These are phyloP conservation scores for Thysanoteuthis rhombus DNA, from an alignment of 2,888 invertebrate species.

Conservation along the genomic window DNA sequence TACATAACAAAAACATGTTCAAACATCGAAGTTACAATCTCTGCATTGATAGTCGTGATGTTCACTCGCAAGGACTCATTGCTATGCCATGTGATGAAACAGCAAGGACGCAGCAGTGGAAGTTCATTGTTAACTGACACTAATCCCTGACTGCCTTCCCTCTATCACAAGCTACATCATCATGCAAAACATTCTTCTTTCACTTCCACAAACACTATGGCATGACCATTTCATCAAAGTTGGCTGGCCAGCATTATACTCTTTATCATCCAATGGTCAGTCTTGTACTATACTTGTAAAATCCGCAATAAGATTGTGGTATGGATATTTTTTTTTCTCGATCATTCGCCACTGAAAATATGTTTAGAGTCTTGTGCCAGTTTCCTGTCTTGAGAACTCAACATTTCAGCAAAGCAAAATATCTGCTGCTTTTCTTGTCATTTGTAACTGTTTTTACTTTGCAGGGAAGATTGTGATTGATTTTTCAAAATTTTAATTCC, in stretches of 20 bases:
- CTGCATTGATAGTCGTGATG: slow-evolving; percentile 77
- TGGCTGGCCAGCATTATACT: not conserved
- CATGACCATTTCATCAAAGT: not conserved
- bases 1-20: slow-evolving; percentile 55
- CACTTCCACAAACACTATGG: not conserved
- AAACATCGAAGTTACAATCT: slow-evolving; percentile 74
- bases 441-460: not conserved
- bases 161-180: not conserved
- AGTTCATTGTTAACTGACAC: slow-evolving; percentile 60
- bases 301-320: not conserved
- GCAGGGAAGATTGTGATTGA: not conserved
- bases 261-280: not conserved
- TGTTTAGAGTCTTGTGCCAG: not conserved
- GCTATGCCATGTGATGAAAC: slow-evolving; percentile 78
- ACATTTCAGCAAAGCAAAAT: not conserved
- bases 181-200: not conserved
- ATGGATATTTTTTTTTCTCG: not conserved
- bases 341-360: not conserved
- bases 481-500: not conserved
- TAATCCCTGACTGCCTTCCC: not conserved
- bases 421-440: not conserved
- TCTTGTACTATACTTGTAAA: not conserved
- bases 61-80: slow-evolving; percentile 73
- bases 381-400: not conserved
- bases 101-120: slow-evolving; percentile 77